Evolutionary conservation across 2,888 invertebrate species (phyloP).

Genomic region (Apotomis turbidana): DNA sequence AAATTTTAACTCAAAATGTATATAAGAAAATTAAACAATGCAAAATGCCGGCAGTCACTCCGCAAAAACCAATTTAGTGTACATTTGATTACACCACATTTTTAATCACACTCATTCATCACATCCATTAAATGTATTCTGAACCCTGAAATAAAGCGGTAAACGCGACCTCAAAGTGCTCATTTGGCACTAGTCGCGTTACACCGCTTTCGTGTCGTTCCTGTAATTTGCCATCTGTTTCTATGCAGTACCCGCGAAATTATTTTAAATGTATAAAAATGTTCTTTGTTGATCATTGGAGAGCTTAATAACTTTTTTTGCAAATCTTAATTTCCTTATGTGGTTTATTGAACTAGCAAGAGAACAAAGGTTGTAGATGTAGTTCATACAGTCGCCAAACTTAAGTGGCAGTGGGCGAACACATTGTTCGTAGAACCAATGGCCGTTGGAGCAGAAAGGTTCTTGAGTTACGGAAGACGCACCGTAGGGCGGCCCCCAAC

Average conservation of each 20-base stretch:
- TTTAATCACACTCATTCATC: background rate
- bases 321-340: too few species aligned
- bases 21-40: background rate
- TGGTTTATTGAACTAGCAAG: too few species aligned
- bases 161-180: slow-evolving; percentile 9
- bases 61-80: background rate
- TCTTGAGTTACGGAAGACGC: too few species aligned
- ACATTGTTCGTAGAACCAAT: too few species aligned
- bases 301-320: background rate
- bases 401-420: too few species aligned
- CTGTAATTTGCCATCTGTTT: slow-evolving; percentile 29
- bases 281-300: background rate
- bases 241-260: slow-evolving; percentile 11
- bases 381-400: too few species aligned
- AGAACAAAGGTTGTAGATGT: too few species aligned
- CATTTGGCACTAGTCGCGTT: slow-evolving; percentile 9
- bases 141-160: slow-evolving; percentile 5
- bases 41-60: background rate
- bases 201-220: slow-evolving; percentile 17
- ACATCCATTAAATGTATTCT: slow-evolving; percentile 1
- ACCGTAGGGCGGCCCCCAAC: too few species aligned
- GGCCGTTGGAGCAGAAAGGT: too few species aligned
- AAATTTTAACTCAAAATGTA: too few species aligned
- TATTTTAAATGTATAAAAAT: slow-evolving; percentile 5
- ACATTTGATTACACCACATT: background rate